Evolutionary conservation across 2,797 vertebrate genomes (phyloP).

Genomic region (Cheracebus regulus): DNA sequence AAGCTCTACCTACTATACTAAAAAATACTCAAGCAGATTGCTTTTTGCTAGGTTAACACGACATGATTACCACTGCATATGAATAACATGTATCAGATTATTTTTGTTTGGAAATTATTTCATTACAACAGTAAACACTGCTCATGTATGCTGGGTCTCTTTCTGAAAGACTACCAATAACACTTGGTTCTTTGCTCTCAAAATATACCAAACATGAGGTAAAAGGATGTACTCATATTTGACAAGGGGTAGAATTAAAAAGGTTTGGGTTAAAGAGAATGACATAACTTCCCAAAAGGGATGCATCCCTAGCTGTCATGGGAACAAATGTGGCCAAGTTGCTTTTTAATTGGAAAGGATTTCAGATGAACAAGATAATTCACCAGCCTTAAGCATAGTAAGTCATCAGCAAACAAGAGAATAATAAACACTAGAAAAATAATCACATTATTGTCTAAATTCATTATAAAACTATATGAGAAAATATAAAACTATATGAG

Average conservation of each 20-base stretch:
- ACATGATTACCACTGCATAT: neutral
- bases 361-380: neutral
- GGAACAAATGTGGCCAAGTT: neutral
- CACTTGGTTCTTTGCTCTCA: neutral
- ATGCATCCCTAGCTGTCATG: neutral
- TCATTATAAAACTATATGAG: neutral
- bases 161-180: conserved; percentile 41
- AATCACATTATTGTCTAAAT: conserved; percentile 1
- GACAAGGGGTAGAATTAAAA: neutral
- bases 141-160: neutral
- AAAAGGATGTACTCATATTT: neutral
- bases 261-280: neutral
- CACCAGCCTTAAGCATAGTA: neutral
- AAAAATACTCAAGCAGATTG: conserved; percentile 24
- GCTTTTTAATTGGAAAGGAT: neutral
- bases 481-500: conserved; percentile 7
- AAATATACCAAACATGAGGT: conserved; percentile 45
- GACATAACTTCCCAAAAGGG: neutral
- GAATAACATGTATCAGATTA: neutral
- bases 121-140: neutral
- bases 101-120: conserved; percentile 3
- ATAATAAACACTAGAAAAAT: neutral
- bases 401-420: neutral
- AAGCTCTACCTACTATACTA: conserved; percentile 11
- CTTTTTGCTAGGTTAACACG: neutral